These are phyloP conservation scores for Phataginus tetradactyla DNA, from an alignment of 2,797 vertebrate species.

Conservation along the genomic window DNA sequence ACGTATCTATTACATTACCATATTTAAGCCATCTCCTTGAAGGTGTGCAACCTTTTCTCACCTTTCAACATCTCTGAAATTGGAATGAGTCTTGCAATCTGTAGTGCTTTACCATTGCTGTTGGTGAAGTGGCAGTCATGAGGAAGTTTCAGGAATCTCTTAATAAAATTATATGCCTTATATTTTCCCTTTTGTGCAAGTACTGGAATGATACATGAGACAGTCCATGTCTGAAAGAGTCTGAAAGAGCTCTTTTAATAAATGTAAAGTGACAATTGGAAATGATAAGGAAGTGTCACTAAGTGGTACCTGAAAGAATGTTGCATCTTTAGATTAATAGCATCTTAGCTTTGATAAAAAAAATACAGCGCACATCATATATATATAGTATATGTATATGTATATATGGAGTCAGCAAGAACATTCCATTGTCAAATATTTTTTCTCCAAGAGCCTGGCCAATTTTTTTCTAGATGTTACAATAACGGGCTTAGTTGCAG, in stretches of 20 bases:
- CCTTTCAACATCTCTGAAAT: background rate
- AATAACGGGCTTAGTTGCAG: background rate
- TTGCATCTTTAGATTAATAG: background rate
- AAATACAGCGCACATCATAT: background rate
- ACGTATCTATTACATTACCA: background rate
- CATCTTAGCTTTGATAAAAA: background rate
- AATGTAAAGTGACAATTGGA: background rate
- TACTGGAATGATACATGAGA: background rate
- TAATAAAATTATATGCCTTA: background rate
- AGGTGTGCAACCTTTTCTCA: background rate
- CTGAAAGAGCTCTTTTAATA: background rate
- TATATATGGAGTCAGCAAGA: background rate
- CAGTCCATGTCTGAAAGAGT: background rate
- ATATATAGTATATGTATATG: background rate
- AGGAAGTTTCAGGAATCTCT: background rate
- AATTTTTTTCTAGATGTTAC: background rate
- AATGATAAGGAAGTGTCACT: background rate
- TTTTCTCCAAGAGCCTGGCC: background rate
- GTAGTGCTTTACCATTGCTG: background rate
- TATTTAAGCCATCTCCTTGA: background rate
- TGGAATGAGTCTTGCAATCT: background rate
- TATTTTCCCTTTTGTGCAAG: background rate
- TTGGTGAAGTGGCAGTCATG: background rate
- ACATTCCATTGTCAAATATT: background rate
- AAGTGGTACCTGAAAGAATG: background rate